A percentile compares a stretch with the other conserved stretches of the same genome.
Evolutionary conservation across 2,797 vertebrate genomes (phyloP).

Genomic region (Carduelis carduelis): DNA sequence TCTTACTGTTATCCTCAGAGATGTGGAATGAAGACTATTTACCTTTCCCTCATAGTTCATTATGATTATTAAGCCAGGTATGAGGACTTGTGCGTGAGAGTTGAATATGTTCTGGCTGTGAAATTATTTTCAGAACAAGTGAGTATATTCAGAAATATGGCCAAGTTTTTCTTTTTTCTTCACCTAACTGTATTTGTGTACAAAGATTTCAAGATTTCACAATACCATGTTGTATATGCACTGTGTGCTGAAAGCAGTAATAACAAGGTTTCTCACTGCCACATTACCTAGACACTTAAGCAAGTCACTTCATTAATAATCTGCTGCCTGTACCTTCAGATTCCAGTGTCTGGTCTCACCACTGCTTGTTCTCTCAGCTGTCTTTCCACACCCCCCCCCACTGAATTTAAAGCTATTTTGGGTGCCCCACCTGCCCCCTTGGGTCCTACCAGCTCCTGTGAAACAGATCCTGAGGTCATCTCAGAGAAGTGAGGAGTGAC

Average conservation of each 20-base stretch:
- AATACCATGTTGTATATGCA: neutral
- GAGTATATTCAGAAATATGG: neutral
- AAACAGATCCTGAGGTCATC: neutral
- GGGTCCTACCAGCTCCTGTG: neutral
- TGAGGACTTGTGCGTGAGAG: neutral
- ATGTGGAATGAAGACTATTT: conserved; percentile 55
- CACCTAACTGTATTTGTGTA: neutral
- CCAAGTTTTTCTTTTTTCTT: neutral
- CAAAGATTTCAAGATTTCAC: neutral
- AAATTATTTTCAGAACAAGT: neutral
- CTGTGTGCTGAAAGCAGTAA: neutral
- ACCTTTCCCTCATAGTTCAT: conserved; percentile 29
- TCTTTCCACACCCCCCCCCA: neutral
- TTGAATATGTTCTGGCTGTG: neutral
- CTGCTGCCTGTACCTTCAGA: neutral
- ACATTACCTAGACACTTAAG: neutral
- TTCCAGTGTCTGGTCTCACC: neutral
- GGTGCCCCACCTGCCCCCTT: neutral
- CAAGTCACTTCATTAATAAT: neutral
- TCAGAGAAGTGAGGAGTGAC: neutral
- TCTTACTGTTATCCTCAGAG: conserved; percentile 7
- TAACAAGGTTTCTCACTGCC: neutral
- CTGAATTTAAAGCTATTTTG: neutral
- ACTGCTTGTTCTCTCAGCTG: neutral
- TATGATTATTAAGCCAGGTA: conserved; percentile 35